Evolutionary conservation across 2,113 vertebrate genomes (phyloP).

Genomic region (Cinclus cinclus): DNA sequence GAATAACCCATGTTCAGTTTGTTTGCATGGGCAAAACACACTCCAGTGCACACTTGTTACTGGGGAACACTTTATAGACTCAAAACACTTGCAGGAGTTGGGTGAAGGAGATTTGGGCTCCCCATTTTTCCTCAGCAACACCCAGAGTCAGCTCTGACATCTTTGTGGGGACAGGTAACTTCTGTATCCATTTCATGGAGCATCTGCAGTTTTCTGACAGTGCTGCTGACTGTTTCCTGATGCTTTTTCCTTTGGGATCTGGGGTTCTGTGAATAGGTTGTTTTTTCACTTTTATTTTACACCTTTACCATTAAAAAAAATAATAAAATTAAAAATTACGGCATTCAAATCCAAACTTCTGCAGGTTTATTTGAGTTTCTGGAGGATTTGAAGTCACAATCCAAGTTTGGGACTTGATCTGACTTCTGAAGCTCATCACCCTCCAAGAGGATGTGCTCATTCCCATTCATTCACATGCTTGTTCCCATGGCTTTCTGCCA

Average conservation of each 20-base stretch:
- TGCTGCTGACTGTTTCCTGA: not conserved
- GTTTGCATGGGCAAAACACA: not conserved
- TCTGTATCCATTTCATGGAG: not conserved
- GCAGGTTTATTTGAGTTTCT: not conserved
- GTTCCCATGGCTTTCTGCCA: not conserved
- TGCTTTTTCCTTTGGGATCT: not conserved
- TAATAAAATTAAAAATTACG: not conserved
- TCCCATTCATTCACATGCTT: not conserved
- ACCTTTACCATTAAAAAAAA: not conserved
- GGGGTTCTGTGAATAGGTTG: not conserved
- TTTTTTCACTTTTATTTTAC: not conserved
- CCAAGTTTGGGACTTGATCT: not conserved
- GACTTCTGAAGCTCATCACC: not conserved
- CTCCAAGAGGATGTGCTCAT: not conserved
- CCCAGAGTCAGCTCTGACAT: not conserved
- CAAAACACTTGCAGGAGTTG: not conserved
- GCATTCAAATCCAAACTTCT: not conserved
- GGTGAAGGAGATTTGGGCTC: not conserved
- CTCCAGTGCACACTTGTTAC: too few species aligned
- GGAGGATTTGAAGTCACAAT: not conserved
- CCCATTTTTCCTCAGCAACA: not conserved
- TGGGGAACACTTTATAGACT: not conserved
- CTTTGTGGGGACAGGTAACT: not conserved
- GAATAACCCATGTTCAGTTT: not conserved
- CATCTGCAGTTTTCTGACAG: not conserved